Evolutionary conservation across 1,140 invertebrate species (phyloP).

Genomic region (Maniola jurtina): DNA sequence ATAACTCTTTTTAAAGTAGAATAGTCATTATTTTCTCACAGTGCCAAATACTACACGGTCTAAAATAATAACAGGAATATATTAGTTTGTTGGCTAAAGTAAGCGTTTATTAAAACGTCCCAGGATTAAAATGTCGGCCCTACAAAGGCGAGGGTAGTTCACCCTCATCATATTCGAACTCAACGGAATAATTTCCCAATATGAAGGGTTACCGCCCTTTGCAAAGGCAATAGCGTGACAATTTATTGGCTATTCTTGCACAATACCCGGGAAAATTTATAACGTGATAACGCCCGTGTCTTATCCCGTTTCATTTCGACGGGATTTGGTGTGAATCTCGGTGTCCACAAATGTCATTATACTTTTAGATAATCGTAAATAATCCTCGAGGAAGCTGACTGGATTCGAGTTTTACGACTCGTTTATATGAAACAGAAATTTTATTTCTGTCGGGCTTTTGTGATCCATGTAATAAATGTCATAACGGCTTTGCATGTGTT

Average conservation of each 20-base stretch:
- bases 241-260: constrained; percentile 68
- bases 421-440: constrained; percentile 7
- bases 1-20: too few relatives aligned
- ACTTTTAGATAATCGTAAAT: constrained; percentile 27
- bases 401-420: neutral
- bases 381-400: constrained; percentile 15
- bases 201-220: constrained; percentile 49
- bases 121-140: constrained; percentile 12
- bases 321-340: constrained; percentile 38
- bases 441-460: neutral
- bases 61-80: neutral
- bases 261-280: constrained; percentile 69
- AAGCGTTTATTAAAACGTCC: constrained; percentile 4
- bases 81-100: neutral
- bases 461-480: neutral
- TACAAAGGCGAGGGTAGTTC: constrained; percentile 3
- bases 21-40: neutral
- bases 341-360: constrained; percentile 29
- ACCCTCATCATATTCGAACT: constrained; percentile 28
- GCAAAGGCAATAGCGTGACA: constrained; percentile 47
- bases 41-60: neutral
- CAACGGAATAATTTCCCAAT: constrained; percentile 36
- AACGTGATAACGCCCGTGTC: constrained; percentile 64
- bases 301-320: constrained; percentile 46
- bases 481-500: neutral